phyloP scores from a whole-genome alignment of 2,888 invertebrate genomes.

The Plusia festucae region DNA sequence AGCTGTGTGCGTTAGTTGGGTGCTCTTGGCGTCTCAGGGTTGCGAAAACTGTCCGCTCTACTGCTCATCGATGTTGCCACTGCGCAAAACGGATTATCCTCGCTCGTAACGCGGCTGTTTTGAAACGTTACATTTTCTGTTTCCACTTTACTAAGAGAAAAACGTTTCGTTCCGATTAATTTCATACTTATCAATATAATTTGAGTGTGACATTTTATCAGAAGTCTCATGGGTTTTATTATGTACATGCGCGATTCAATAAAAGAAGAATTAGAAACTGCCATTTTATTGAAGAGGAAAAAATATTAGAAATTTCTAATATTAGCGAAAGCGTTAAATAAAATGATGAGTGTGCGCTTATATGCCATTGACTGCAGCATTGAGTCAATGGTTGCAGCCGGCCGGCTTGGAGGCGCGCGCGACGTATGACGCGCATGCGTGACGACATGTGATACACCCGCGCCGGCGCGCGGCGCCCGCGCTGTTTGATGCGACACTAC shows the following conservation, averaged over 20 bases:
- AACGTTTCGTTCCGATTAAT: constrained; percentile 31
- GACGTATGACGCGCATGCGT: constrained; percentile 57
- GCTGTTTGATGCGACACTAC: constrained; percentile 24
- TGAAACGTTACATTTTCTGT: constrained; percentile 58
- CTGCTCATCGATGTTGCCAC: constrained; percentile 78
- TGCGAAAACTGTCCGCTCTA: constrained; percentile 81
- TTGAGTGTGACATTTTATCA: constrained; percentile 31
- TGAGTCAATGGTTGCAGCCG: constrained; percentile 61
- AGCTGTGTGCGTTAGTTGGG: constrained; percentile 45
- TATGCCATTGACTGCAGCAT: constrained; percentile 58
- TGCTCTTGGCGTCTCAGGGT: constrained; percentile 66
- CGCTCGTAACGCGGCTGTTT: constrained; percentile 68
- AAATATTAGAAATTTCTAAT: constrained; percentile 15
- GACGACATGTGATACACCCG: constrained; percentile 53
- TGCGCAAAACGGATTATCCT: constrained; percentile 74
- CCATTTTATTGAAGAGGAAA: constrained; percentile 5
- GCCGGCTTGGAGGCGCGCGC: constrained; percentile 46
- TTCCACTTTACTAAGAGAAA: constrained; percentile 31
- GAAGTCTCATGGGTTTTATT: constrained; percentile 18
- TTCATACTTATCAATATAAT: constrained; percentile 35
- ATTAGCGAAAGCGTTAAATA: constrained; percentile 45
- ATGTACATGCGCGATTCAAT: neutral
- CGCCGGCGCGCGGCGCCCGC: constrained; percentile 33
- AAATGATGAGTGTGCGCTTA: constrained; percentile 34
- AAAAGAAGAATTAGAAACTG: constrained; percentile 2